Percentiles rank a stretch among this genome's conserved stretches.
These are phyloP conservation scores for Neosalanx taihuensis DNA, from an alignment of 2,797 vertebrate genomes.

Conservation along the genomic window DNA sequence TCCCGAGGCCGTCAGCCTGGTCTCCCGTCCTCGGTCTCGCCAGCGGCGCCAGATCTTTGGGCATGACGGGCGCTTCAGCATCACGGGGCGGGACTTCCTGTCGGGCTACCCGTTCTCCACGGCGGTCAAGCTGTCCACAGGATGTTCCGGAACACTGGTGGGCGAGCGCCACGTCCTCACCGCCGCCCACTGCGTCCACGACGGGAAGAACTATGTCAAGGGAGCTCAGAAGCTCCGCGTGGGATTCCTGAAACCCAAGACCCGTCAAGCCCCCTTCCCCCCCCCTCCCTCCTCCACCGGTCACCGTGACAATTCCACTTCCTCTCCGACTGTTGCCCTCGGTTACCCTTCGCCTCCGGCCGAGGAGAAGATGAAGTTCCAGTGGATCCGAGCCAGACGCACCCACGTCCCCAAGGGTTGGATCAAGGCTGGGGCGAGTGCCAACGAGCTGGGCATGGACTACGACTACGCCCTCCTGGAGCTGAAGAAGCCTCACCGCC, in stretches of 20 bases:
- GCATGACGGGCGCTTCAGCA: constrained; percentile 91
- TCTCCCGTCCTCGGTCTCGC: constrained; percentile 37
- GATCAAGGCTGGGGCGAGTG: constrained; percentile 94
- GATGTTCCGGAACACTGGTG: constrained; percentile 92
- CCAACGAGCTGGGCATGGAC: constrained; percentile 98
- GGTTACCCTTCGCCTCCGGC: constrained; percentile 29
- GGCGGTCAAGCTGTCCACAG: constrained; percentile 93
- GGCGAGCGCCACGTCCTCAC: constrained; percentile 94
- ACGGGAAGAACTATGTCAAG: constrained; percentile 96
- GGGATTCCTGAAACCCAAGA: constrained; percentile 87
- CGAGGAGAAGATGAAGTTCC: constrained; percentile 89
- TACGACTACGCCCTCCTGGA: constrained; percentile 96
- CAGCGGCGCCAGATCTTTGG: constrained; percentile 92
- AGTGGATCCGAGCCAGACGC: constrained; percentile 95
- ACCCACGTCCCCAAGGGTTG: constrained; percentile 97
- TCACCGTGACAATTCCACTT: constrained; percentile 49
- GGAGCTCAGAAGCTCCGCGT: constrained; percentile 94
- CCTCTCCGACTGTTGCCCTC: background rate
- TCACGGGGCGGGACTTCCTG: constrained; percentile 88
- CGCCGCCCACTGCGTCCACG: constrained; percentile 93
- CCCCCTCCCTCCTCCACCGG: constrained; percentile 65
- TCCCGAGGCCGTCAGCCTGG: constrained; percentile 38
- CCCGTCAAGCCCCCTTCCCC: constrained; percentile 69
- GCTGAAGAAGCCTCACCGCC: constrained; percentile 93
- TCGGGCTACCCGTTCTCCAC: constrained; percentile 94